Evolutionary conservation across 2,113 vertebrate species (phyloP).

Genomic region (Atlantisia rogersi): DNA sequence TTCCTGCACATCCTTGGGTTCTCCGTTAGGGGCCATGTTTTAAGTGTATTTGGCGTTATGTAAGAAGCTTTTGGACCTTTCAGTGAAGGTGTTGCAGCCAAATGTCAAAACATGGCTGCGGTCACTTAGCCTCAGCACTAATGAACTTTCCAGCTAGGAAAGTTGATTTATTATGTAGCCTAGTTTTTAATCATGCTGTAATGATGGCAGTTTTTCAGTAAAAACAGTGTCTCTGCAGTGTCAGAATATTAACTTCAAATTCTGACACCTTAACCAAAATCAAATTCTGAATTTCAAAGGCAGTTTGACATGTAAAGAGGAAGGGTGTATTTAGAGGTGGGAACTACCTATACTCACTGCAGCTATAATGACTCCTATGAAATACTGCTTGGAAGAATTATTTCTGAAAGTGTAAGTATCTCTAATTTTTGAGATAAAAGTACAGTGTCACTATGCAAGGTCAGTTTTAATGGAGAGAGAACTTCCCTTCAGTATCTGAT

Average conservation of each 20-base stretch:
- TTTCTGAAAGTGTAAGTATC: background rate
- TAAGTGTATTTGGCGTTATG: background rate
- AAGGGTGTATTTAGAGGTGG: background rate
- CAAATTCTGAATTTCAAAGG: background rate
- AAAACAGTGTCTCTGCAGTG: background rate
- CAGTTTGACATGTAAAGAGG: background rate
- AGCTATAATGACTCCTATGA: background rate
- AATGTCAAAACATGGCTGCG: conserved; percentile 17
- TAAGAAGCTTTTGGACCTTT: conserved; percentile 28
- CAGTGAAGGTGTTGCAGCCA: background rate
- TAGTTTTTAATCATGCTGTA: background rate
- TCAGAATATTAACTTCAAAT: background rate
- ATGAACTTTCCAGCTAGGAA: conserved; percentile 5
- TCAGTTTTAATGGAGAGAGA: conserved; percentile 46
- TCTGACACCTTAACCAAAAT: background rate
- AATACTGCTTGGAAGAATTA: background rate
- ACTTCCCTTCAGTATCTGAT: conserved; percentile 5
- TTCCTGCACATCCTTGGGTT: background rate
- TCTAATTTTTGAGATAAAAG: conserved; percentile 44
- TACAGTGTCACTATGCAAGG: conserved; percentile 7
- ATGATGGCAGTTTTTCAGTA: background rate
- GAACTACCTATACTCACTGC: background rate
- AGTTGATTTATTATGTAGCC: conserved; percentile 27
- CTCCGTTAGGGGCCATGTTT: background rate
- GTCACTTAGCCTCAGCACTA: conserved; percentile 18